Conservation (phyloP, 2,888 invertebrate species). For the Leptodirus hochenwartii region DNA sequence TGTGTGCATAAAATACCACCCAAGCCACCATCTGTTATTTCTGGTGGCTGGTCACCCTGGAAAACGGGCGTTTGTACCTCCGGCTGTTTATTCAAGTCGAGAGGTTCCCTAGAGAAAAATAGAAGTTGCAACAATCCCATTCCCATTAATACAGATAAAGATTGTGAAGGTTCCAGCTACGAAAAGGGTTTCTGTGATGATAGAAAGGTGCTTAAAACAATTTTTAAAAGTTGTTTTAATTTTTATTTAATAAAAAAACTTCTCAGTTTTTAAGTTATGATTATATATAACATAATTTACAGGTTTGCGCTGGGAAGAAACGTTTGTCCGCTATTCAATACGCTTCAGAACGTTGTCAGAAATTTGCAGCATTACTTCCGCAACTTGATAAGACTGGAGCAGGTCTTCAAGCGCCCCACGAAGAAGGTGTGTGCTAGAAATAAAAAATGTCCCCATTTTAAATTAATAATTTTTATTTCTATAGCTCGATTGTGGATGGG, state of each 20-base stretch:
- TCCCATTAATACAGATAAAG: conserved; percentile 31
- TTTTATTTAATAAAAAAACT: not conserved
- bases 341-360: conserved; percentile 43
- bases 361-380: conserved; percentile 39
- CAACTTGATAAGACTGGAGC: conserved; percentile 45
- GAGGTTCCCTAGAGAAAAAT: conserved; percentile 37
- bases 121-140: conserved; percentile 36
- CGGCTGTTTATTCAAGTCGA: conserved; percentile 44
- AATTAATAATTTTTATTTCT: conserved; percentile 9
- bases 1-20: conserved; percentile 31
- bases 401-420: conserved; percentile 57
- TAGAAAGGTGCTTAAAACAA: conserved; percentile 30
- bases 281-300: conserved; percentile 1
- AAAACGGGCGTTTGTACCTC: conserved; percentile 39
- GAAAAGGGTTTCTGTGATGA: conserved; percentile 51
- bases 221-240: not conserved
- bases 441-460: not conserved
- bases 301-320: conserved; percentile 18
- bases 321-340: conserved; percentile 34
- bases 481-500: conserved; percentile 57
- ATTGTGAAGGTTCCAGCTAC: conserved; percentile 42
- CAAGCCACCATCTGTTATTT: conserved; percentile 23
- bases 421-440: conserved; percentile 29
- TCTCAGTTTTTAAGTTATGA: conserved; percentile 4
- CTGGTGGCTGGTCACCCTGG: conserved; percentile 50